Percentiles rank a stretch among this genome's conserved stretches.
phyloP scores from a whole-genome alignment of 2,797 vertebrate species.

The Parambassis ranga region DNA sequence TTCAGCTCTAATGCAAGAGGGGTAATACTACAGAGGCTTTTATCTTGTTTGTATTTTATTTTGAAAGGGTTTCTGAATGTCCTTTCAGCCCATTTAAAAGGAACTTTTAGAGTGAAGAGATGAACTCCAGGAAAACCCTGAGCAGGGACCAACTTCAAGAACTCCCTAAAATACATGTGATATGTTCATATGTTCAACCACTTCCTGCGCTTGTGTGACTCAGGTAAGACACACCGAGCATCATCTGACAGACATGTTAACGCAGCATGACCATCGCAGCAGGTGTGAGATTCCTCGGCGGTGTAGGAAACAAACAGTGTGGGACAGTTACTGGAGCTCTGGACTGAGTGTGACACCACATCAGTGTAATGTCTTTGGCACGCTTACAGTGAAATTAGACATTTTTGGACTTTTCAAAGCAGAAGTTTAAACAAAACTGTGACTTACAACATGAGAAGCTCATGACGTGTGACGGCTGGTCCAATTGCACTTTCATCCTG shows the following conservation, averaged over 20 bases:
- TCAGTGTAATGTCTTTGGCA: constrained; percentile 72
- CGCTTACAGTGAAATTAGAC: not conserved
- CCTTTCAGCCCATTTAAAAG: not conserved
- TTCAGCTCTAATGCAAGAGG: no score
- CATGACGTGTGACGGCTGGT: constrained; percentile 21
- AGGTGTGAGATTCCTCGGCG: not conserved
- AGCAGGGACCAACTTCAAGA: no score
- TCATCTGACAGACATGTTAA: not conserved
- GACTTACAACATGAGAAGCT: constrained; percentile 21
- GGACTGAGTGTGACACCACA: constrained; percentile 32
- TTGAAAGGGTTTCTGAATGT: no score
- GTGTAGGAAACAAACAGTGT: not conserved
- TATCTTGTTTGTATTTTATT: no score
- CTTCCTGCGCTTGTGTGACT: not conserved
- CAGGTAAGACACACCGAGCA: not conserved
- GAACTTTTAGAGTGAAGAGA: not conserved
- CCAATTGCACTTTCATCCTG: constrained; percentile 66
- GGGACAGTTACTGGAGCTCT: not conserved
- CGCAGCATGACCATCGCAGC: not conserved
- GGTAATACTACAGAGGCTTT: no score
- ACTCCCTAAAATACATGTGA: no score
- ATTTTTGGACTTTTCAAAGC: no score
- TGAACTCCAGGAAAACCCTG: not conserved
- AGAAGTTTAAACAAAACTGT: no score
- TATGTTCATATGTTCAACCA: no score